Conservation (phyloP, 2,888 invertebrate species). For the Pseudoips prasinana region DNA sequence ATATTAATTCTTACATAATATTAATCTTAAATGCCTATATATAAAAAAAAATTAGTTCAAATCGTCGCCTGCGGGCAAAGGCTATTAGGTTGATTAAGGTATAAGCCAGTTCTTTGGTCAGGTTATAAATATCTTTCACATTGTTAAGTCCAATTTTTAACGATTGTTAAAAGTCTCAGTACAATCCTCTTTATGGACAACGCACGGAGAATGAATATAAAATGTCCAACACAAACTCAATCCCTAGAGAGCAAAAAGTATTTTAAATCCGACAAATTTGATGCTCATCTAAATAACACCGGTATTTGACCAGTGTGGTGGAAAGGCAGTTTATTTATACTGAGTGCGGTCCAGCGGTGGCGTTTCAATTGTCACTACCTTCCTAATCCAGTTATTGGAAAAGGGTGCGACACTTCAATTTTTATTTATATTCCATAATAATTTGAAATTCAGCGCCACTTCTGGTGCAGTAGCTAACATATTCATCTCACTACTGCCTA, state of each 20-base stretch:
- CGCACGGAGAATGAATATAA: slow-evolving; percentile 30
- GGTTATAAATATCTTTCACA: too few species aligned
- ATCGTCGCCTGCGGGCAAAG: too few species aligned
- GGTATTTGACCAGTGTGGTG: slow-evolving; percentile 55
- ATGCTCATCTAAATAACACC: slow-evolving; percentile 59
- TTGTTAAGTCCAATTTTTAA: too few species aligned
- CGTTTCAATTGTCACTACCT: slow-evolving; percentile 74
- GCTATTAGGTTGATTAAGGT: too few species aligned
- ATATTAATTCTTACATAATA: too few species aligned
- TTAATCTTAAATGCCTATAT: too few species aligned
- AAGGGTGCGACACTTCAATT: slow-evolving; percentile 45
- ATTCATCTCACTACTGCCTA: too few species aligned
- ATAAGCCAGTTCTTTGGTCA: too few species aligned
- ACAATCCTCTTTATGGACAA: not conserved
- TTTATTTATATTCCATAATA: slow-evolving; percentile 16
- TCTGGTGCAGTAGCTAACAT: too few species aligned
- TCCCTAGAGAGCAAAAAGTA: slow-evolving; percentile 16
- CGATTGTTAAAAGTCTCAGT: too few species aligned
- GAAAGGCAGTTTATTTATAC: slow-evolving; percentile 73
- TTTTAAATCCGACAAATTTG: slow-evolving; percentile 53
- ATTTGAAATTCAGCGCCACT: too few species aligned
- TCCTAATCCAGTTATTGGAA: slow-evolving; percentile 70
- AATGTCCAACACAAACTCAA: slow-evolving; percentile 14
- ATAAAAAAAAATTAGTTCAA: too few species aligned
- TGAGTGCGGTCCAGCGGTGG: slow-evolving; percentile 59